Evolutionary conservation across 2,888 invertebrate species (phyloP).

Genomic region (Chromoteleia sp.): DNA sequence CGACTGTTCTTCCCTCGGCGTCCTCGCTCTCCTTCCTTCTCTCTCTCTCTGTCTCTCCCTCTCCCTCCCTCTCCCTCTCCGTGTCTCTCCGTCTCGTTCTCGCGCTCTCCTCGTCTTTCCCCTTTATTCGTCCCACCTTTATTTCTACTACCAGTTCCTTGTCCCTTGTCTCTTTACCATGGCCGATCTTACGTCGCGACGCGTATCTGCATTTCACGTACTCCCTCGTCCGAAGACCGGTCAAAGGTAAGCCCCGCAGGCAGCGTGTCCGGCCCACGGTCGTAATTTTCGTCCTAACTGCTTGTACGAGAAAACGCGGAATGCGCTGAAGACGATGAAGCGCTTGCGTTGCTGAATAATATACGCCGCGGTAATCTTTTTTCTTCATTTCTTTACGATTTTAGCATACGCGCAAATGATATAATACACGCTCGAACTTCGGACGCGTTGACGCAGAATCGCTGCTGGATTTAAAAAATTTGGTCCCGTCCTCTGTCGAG

Average conservation of each 20-base stretch:
- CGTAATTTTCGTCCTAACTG: constrained; percentile 69
- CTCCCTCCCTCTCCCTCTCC: constrained; percentile 41
- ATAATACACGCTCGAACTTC: background rate
- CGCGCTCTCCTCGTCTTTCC: constrained; percentile 34
- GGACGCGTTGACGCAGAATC: background rate
- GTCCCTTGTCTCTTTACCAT: constrained; percentile 70
- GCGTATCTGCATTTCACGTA: constrained; percentile 75
- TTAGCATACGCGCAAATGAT: constrained; percentile 11
- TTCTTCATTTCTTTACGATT: constrained; percentile 4
- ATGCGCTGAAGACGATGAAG: constrained; percentile 55
- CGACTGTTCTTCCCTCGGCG: constrained; percentile 67
- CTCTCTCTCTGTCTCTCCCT: constrained; percentile 37
- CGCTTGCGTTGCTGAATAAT: constrained; percentile 49
- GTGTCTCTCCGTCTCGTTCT: constrained; percentile 49
- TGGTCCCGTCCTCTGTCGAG: too few relatives aligned
- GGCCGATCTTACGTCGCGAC: constrained; percentile 74
- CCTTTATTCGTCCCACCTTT: constrained; percentile 68
- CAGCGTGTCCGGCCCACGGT: constrained; percentile 62
- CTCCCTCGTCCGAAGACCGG: constrained; percentile 71
- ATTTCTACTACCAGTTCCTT: constrained; percentile 67
- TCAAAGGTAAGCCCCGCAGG: constrained; percentile 74
- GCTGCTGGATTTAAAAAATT: constrained; percentile 5
- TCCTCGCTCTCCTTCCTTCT: constrained; percentile 25
- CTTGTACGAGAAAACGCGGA: constrained; percentile 61
- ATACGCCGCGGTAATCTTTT: constrained; percentile 29